Evolutionary conservation across 1,140 invertebrate species (phyloP).

Genomic region (Pinna nobilis): DNA sequence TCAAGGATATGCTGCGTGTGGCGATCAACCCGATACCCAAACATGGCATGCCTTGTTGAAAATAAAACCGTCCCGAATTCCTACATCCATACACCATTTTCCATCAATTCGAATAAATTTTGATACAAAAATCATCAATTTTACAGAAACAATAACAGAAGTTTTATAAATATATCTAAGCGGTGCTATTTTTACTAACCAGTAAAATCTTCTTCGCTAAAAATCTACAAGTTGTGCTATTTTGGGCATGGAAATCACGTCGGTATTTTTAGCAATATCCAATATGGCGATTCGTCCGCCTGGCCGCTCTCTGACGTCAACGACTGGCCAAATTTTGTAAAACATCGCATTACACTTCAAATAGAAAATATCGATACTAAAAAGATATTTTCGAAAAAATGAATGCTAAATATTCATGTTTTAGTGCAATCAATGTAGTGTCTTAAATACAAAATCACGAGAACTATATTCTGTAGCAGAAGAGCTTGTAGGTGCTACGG

Average conservation of each 20-base stretch:
- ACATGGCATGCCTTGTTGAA: no score
- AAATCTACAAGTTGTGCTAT: constrained; percentile 65
- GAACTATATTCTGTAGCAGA: no score
- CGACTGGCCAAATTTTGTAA: not conserved
- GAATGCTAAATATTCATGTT: no score
- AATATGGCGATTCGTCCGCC: constrained; percentile 50
- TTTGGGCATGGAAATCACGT: constrained; percentile 69
- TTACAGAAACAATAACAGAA: constrained; percentile 21
- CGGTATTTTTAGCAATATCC: constrained; percentile 63
- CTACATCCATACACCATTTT: no score
- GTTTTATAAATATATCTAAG: constrained; percentile 65
- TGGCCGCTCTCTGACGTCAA: constrained; percentile 13
- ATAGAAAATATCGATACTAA: not conserved
- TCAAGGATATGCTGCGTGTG: no score
- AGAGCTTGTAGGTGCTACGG: no score
- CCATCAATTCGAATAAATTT: no score
- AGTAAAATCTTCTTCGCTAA: constrained; percentile 66
- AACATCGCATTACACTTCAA: not conserved
- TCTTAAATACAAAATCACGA: no score
- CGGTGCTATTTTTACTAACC: constrained; percentile 71
- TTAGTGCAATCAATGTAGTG: no score
- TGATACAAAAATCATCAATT: constrained; percentile 6
- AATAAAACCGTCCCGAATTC: no score
- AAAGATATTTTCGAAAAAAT: no score
- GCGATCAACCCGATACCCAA: no score